phyloP scores from a whole-genome alignment of 2,888 invertebrate species.

The Watsonalla cultraria region DNA sequence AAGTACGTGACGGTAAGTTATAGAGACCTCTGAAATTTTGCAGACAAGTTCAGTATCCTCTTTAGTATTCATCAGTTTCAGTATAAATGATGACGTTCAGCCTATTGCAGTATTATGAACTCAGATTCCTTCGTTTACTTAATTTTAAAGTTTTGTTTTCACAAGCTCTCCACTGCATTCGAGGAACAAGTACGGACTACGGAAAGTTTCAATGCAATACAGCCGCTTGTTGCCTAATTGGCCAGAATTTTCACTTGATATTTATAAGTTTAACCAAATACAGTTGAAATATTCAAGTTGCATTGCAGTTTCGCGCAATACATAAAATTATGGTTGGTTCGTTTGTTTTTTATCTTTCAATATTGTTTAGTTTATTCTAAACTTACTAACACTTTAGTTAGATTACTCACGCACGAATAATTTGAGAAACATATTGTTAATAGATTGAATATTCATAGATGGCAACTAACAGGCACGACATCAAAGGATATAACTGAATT shows the following conservation, averaged over 20 bases:
- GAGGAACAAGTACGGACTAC: slow-evolving; percentile 36
- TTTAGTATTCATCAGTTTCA: too few species aligned
- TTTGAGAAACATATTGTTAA: too few species aligned
- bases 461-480: slow-evolving; percentile 19
- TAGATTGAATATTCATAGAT: neutral
- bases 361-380: slow-evolving; percentile 24
- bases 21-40: too few species aligned
- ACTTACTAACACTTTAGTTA: too few species aligned
- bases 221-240: slow-evolving; percentile 61
- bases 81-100: too few species aligned
- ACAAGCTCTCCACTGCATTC: slow-evolving; percentile 49
- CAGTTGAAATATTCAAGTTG: slow-evolving; percentile 41
- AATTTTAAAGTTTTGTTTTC: slow-evolving; percentile 19
- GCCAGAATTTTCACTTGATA: slow-evolving; percentile 60
- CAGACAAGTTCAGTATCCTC: too few species aligned
- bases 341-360: slow-evolving; percentile 26
- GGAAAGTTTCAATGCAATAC: slow-evolving; percentile 54
- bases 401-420: too few species aligned
- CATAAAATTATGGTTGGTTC: slow-evolving; percentile 34
- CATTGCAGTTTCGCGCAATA: slow-evolving; percentile 33
- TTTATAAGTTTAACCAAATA: slow-evolving; percentile 64
- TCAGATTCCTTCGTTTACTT: too few species aligned
- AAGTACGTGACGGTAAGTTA: too few species aligned
- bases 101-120: too few species aligned
- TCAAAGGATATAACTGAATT: slow-evolving; percentile 38